A percentile compares a stretch with the other conserved stretches of the same genome.
These are phyloP conservation scores for Leptinotarsa rubiginosa DNA, from an alignment of 2,888 invertebrate genomes.

Conservation along the genomic window DNA sequence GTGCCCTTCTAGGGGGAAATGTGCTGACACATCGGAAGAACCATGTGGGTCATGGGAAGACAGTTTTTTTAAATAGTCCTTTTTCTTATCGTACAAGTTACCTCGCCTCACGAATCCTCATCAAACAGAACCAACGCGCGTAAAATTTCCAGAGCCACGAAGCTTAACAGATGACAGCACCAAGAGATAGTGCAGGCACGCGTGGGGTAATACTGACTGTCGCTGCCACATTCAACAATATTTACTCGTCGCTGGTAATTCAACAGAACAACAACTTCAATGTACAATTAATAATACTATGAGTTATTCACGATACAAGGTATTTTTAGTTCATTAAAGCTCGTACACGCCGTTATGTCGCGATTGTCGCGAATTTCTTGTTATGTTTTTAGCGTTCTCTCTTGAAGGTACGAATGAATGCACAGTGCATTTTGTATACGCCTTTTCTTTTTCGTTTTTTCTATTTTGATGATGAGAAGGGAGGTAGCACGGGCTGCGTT, in stretches of 20 bases:
- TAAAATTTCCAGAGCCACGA: conserved; percentile 33
- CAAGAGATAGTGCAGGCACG: conserved; percentile 64
- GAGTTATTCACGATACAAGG: conserved; percentile 63
- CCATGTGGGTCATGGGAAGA: no score
- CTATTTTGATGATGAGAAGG: conserved; percentile 43
- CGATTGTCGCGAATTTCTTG: conserved; percentile 47
- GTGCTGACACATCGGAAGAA: no score
- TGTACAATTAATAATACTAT: conserved; percentile 65
- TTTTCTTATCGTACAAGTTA: no score
- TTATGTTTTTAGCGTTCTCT: conserved; percentile 24
- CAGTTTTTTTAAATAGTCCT: no score
- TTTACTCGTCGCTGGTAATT: conserved; percentile 57
- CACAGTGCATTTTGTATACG: conserved; percentile 35
- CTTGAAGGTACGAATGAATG: conserved; percentile 21
- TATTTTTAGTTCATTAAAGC: conserved; percentile 63
- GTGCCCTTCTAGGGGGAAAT: no score
- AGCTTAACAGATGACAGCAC: conserved; percentile 58
- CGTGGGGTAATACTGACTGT: conserved; percentile 65
- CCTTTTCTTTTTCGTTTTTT: conserved; percentile 5
- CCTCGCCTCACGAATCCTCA: background rate
- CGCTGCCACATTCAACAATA: conserved; percentile 64
- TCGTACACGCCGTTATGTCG: conserved; percentile 61
- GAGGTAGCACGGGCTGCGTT: conserved; percentile 58
- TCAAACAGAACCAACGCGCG: background rate
- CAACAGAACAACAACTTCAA: conserved; percentile 63